Percentiles rank a stretch among this genome's conserved stretches.
phyloP scores from a whole-genome alignment of 2,797 vertebrate genomes.

The Melanotaenia trifasciata region DNA sequence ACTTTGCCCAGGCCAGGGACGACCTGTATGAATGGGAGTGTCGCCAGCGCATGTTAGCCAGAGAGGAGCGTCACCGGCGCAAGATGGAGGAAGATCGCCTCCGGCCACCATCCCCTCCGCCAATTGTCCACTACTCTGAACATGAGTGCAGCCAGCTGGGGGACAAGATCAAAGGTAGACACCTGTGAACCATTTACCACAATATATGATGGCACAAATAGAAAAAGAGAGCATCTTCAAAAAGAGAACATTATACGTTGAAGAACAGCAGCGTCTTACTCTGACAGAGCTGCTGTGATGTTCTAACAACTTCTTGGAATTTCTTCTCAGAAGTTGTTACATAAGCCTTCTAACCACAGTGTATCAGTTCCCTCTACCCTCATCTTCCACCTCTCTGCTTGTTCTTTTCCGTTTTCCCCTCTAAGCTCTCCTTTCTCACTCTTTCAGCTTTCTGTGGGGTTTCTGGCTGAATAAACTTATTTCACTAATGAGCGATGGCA shows the following conservation, averaged over 20 bases:
- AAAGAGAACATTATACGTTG: neutral
- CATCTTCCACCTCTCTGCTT: constrained; percentile 42
- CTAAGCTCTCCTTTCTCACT: constrained; percentile 12
- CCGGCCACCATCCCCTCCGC: constrained; percentile 91
- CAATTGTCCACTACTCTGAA: constrained; percentile 94
- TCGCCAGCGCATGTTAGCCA: constrained; percentile 92
- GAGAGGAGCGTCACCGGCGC: constrained; percentile 93
- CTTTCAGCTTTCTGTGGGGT: constrained; percentile 35
- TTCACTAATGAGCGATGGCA: constrained; percentile 74
- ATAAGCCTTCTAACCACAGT: constrained; percentile 37
- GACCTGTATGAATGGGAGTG: constrained; percentile 98
- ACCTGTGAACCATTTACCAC: neutral
- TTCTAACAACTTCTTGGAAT: constrained; percentile 36
- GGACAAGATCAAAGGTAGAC: constrained; percentile 91
- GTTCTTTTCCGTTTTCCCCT: constrained; percentile 26
- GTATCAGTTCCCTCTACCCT: constrained; percentile 42
- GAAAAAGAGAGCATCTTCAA: neutral
- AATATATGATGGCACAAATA: neutral
- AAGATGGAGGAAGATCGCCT: constrained; percentile 91
- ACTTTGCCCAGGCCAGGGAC: constrained; percentile 95
- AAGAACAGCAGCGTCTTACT: constrained; percentile 22
- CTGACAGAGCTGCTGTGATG: constrained; percentile 29
- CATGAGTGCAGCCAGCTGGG: constrained; percentile 92
- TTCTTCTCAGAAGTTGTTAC: constrained; percentile 30
- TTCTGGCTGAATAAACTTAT: constrained; percentile 74